Percentiles rank a stretch among this genome's conserved stretches.
Conservation (phyloP, 2,113 vertebrate species). For the Misgurnus anguillicaudatus region DNA sequence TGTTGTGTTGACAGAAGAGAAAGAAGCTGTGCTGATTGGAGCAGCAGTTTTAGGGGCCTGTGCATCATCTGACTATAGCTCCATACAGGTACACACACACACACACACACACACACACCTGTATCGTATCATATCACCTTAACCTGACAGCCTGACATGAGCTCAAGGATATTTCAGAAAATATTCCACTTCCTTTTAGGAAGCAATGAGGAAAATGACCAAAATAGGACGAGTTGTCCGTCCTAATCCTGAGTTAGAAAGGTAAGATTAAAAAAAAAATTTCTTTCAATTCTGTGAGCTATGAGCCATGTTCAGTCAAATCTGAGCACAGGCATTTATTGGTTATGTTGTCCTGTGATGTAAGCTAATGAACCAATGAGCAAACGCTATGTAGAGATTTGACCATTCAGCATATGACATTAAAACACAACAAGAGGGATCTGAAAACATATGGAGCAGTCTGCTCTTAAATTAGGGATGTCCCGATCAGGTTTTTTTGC, state of each 20-base stretch:
- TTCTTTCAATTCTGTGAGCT: too few relatives aligned
- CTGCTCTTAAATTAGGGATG: too few relatives aligned
- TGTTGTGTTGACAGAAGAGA: conserved; percentile 86
- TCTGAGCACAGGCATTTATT: too few relatives aligned
- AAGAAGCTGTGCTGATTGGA: conserved; percentile 90
- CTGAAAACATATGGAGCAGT: too few relatives aligned
- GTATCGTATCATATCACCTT: too few relatives aligned
- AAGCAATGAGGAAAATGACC: conserved; percentile 91
- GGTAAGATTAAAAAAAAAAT: conserved; percentile 67
- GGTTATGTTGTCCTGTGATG: too few relatives aligned
- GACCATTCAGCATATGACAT: too few relatives aligned
- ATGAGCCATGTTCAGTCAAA: too few relatives aligned
- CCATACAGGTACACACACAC: conserved; percentile 79
- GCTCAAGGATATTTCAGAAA: neutral
- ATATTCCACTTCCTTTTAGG: conserved; percentile 71
- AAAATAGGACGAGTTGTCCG: conserved; percentile 83
- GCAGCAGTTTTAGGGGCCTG: conserved; percentile 91
- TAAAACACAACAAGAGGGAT: too few relatives aligned
- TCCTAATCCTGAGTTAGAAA: conserved; percentile 78
- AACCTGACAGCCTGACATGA: neutral
- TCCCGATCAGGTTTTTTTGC: too few relatives aligned
- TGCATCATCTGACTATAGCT: conserved; percentile 85
- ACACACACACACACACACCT: neutral
- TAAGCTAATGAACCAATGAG: too few relatives aligned
- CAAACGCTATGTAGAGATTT: too few relatives aligned